Conservation (phyloP, 1,140 invertebrate genomes). For the Zophobas morio region DNA sequence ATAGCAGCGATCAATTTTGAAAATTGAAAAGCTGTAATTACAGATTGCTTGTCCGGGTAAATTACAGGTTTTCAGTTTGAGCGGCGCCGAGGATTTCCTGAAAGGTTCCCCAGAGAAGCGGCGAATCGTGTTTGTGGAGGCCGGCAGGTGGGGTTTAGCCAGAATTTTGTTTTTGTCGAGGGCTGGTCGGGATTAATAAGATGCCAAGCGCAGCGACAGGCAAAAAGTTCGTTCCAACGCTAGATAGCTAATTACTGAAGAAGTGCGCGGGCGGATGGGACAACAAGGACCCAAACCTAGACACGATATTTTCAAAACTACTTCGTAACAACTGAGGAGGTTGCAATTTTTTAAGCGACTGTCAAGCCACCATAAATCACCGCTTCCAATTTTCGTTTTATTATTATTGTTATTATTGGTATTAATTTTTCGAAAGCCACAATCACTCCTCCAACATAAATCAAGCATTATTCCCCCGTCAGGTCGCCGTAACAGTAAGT, state of each 20-base stretch:
- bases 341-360: too few species aligned
- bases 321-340: too few species aligned
- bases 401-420: too few species aligned
- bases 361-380: too few species aligned
- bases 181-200: slow-evolving; percentile 42
- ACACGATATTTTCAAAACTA: too few species aligned
- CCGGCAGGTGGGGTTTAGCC: slow-evolving; percentile 18
- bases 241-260: slow-evolving; percentile 46
- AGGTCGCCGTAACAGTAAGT: too few species aligned
- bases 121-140: neutral
- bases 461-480: too few species aligned
- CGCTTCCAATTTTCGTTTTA: too few species aligned
- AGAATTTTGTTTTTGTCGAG: slow-evolving; percentile 45
- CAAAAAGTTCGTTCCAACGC: slow-evolving; percentile 46
- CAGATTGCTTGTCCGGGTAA: slow-evolving; percentile 35
- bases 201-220: slow-evolving; percentile 40
- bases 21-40: slow-evolving; percentile 41
- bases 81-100: slow-evolving; percentile 38
- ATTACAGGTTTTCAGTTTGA: slow-evolving; percentile 40
- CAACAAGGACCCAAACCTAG: too few species aligned
- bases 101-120: slow-evolving; percentile 2
- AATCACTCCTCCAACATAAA: too few species aligned
- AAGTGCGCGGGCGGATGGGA: neutral
- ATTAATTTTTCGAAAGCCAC: too few species aligned
- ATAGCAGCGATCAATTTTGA: slow-evolving; percentile 34